These are phyloP conservation scores for Rousettus leschenaultii DNA, from an alignment of 2,113 vertebrate genomes.

Conservation along the genomic window DNA sequence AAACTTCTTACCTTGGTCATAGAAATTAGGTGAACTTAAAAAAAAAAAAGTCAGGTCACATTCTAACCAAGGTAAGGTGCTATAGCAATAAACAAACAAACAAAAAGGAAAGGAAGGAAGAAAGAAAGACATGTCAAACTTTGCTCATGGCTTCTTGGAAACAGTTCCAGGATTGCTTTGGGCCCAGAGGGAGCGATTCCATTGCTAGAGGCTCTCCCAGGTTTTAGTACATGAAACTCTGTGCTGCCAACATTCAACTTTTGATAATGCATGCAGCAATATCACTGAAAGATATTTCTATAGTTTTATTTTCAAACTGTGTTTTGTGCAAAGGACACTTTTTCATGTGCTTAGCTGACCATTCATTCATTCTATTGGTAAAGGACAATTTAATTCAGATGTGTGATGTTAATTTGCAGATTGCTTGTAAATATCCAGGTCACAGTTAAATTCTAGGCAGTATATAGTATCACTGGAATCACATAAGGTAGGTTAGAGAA, in stretches of 20 bases:
- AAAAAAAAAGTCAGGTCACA: background rate
- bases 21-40: background rate
- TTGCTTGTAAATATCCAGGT: background rate
- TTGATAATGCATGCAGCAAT: background rate
- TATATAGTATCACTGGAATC: background rate
- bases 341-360: background rate
- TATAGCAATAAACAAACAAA: background rate
- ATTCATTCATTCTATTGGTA: background rate
- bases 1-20: background rate
- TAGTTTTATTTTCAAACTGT: background rate
- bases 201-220: background rate
- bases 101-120: background rate
- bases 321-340: background rate
- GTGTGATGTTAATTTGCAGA: background rate
- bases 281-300: background rate
- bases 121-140: background rate
- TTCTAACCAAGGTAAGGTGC: background rate
- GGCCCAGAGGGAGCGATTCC: background rate
- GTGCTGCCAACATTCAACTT: accelerated
- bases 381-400: background rate
- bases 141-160: background rate
- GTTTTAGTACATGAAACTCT: background rate
- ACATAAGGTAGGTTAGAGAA: background rate
- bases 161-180: background rate
- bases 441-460: background rate